Base-by-base conservation (phyloP, 2,797 vertebrate species). In the Chaenodraco wilsoni region DNA sequence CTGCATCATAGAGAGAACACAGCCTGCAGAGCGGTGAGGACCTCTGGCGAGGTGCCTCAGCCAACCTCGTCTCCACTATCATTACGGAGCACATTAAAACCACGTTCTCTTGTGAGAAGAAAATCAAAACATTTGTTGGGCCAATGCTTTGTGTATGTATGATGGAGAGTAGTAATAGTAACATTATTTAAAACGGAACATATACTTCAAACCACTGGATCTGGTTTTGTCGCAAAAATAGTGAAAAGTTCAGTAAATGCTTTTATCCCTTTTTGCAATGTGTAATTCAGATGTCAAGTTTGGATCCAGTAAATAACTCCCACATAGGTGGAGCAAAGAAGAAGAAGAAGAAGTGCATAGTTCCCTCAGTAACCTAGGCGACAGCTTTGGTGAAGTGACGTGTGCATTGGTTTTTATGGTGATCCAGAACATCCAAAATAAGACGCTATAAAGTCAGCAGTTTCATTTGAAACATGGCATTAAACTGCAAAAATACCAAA, bases 401-500 rank as follows among this genome's bases (percentile, higher is more conserved):
- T 86, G 80, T 85, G 78, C 71, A 31, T 79, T 88, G 87, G 79
- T 78, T 91, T 87, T 87, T 84, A 85, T 83, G 85, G 88, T 82
- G 72, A 82, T 89, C 66, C 85, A 68, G 65, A 74, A 76, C 85
- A 83, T 86, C 87, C 84, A 89, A 89, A 93, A 88, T 84, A 81
- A 81, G 86, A 72, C 40, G 59, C 71, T 67, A 82, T 86, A 74
- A 89, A 83, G 84, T 91, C 86, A 89, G 87, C 87, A 87, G 58
- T 91, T 90, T 80, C 68, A 83, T 81, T 83, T 83, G 84, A 88
- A 93, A 83, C 87, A 81, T 89, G 79, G 84, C 40, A 92, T 92
- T 92, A 90, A 88, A 73, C 76, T 89, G 80, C 84, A 90, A 90
- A 90, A 91, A 89, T 85, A 90, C 80, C 74, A 62, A 76, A 85